These are phyloP conservation scores for Sebastes kiyomatsui DNA, from an alignment of 2,797 vertebrate genomes.

Conservation along the genomic window DNA sequence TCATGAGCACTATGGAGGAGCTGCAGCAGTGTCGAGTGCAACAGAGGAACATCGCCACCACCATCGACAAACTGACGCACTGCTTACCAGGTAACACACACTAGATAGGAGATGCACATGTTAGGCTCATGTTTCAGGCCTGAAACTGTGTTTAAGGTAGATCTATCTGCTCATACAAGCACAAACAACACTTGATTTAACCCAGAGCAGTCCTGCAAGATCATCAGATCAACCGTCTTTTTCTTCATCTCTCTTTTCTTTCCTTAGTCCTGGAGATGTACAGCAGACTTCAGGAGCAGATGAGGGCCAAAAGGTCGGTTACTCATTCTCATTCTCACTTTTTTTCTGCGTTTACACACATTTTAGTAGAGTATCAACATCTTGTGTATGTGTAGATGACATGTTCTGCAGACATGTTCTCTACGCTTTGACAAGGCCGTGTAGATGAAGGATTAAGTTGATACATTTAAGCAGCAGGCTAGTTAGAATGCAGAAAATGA, in stretches of 20 bases:
- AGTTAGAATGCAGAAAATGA: too few relatives aligned
- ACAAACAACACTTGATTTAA: too few relatives aligned
- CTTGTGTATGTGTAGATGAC: accelerated
- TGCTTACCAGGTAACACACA: slow-evolving; percentile 91
- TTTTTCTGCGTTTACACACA: neutral
- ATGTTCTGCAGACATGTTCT: neutral
- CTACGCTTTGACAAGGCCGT: too few relatives aligned
- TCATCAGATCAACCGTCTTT: neutral
- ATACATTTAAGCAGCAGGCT: too few relatives aligned
- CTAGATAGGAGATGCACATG: too few relatives aligned
- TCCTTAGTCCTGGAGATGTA: slow-evolving; percentile 95
- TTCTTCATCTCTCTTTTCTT: neutral
- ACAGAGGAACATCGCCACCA: slow-evolving; percentile 96
- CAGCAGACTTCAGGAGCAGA: slow-evolving; percentile 93
- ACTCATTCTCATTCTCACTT: neutral
- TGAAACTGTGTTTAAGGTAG: too few relatives aligned
- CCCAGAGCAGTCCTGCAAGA: neutral
- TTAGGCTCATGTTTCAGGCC: neutral
- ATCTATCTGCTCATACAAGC: neutral
- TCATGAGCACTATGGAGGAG: slow-evolving; percentile 91
- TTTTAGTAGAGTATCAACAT: neutral
- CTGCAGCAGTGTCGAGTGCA: slow-evolving; percentile 91
- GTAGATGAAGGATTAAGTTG: too few relatives aligned
- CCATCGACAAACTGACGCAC: slow-evolving; percentile 92
- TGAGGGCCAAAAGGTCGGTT: slow-evolving; percentile 92